Base-by-base conservation (phyloP, 2,113 vertebrate species). In the Corythaixoides concolor region DNA sequence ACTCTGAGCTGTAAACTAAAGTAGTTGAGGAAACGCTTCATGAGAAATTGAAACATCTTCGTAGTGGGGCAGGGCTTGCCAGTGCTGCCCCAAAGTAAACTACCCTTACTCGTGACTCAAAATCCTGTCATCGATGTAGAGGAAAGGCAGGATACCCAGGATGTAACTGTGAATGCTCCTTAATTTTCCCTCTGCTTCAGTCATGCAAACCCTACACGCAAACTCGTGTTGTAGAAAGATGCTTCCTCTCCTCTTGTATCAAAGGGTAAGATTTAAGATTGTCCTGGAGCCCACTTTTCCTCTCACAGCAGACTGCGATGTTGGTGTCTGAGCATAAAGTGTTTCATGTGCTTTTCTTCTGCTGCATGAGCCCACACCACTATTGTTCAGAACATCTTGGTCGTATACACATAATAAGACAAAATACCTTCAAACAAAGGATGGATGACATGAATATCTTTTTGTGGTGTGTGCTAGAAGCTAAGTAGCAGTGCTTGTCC, bases 1-100 rank as follows among this genome's bases (percentile, higher is more conserved):
- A 93, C 28, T 1, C 79, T 35, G 32, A 92, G 86, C 68, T 74
- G 56, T n/a, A 74, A 95, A 75, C 93, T 83, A 15, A 84, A 95
- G 93, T 37, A 35, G 76, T 70, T 74, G 94, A 93, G 91, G 89
- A 89, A 59, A 82, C 47, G 68, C 86, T 88, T 66, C 10, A 1
- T 37, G 41, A 90, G 83, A 62, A 88, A 90, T 8, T 32, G 86
- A 95, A 37, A 63, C 50, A 8, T 60, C 72, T 50, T 45, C 35
- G 27, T 27, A 10, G 24, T 26, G 3, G 43, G 47, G 45, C 55
- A 67, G 47, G 49, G 62, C 66, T 93, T 64, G 26, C 39, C 23
- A 37, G 72, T 86, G 75, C 23, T 84, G 69, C n/a, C 52, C 35
- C 69, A 23, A n/a, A 75, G 58, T 63, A 47, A 68, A 39, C 32